Conservation (phyloP, 1,140 invertebrate genomes). For the Drosophila jambulina region DNA sequence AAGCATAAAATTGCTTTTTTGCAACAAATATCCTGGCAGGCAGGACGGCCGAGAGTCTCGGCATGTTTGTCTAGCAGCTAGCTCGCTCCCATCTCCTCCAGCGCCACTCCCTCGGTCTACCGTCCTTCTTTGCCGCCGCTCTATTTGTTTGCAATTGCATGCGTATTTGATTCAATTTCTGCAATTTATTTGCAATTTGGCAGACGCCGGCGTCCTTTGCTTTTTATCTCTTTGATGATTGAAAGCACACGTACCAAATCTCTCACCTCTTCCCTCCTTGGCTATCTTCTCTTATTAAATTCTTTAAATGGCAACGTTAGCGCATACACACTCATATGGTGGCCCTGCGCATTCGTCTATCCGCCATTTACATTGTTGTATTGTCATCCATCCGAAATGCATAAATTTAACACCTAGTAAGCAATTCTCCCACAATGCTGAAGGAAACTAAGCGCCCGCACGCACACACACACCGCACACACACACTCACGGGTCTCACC, state of each 20-base stretch:
- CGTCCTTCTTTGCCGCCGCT: slow-evolving; percentile 29
- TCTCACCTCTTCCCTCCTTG: neutral
- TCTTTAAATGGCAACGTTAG: slow-evolving; percentile 59
- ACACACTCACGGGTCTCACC: slow-evolving; percentile 30
- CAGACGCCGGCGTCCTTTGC: slow-evolving; percentile 60
- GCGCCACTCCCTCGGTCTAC: slow-evolving; percentile 14
- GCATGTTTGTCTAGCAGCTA: slow-evolving; percentile 61
- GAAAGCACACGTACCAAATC: slow-evolving; percentile 71
- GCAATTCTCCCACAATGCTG: slow-evolving; percentile 59
- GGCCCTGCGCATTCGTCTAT: slow-evolving; percentile 26
- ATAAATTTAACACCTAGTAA: slow-evolving; percentile 83
- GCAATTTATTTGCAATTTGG: slow-evolving; percentile 84
- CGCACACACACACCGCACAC: slow-evolving; percentile 16
- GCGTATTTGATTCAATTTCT: slow-evolving; percentile 84
- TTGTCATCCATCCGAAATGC: slow-evolving; percentile 80
- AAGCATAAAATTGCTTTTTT: slow-evolving; percentile 85
- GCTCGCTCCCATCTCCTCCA: slow-evolving; percentile 15
- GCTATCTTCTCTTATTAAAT: slow-evolving; percentile 56
- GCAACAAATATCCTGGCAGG: slow-evolving; percentile 77
- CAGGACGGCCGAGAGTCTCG: slow-evolving; percentile 45
- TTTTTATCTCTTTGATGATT: slow-evolving; percentile 82
- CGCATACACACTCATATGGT: slow-evolving; percentile 4
- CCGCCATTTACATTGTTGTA: slow-evolving; percentile 63
- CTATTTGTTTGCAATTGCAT: slow-evolving; percentile 83
- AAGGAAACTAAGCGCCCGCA: slow-evolving; percentile 57